Conservation (phyloP, 2,888 invertebrate genomes). For the Clunio marinus region DNA sequence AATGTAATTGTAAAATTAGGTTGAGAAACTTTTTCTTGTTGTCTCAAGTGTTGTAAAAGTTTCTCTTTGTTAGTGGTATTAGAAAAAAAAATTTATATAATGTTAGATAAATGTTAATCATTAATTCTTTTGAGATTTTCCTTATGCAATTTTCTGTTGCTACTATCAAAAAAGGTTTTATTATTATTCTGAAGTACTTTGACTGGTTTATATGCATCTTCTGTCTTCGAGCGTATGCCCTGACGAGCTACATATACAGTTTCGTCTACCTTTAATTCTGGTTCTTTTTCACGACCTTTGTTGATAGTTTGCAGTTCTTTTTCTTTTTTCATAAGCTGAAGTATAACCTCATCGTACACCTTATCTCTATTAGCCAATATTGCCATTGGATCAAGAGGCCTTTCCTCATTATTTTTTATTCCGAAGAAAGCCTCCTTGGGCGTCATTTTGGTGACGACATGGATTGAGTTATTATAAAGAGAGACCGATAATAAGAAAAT, state of each 20-base stretch:
- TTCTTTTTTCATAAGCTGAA: background rate
- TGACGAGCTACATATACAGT: background rate
- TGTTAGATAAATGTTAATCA: too few species aligned
- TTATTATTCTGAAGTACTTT: background rate
- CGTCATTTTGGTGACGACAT: background rate
- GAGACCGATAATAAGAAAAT: background rate
- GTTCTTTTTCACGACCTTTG: background rate
- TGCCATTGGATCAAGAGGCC: background rate
- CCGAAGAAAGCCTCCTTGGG: background rate
- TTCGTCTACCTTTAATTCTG: background rate
- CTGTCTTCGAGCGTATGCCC: background rate
- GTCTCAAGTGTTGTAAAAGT: too few species aligned
- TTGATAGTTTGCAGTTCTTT: background rate
- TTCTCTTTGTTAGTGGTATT: too few species aligned
- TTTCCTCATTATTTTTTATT: background rate
- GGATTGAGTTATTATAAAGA: background rate
- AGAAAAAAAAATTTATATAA: too few species aligned
- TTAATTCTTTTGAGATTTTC: background rate
- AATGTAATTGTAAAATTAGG: too few species aligned
- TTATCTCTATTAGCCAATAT: background rate
- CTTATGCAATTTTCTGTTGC: slow-evolving; percentile 1
- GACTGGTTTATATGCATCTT: background rate
- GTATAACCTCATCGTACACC: background rate
- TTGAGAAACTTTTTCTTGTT: too few species aligned
- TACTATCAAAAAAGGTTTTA: background rate